Percentiles rank a stretch among this genome's conserved stretches.
These are phyloP conservation scores for Harlomillsia oculata DNA, from an alignment of 1,140 invertebrate species.

Conservation along the genomic window DNA sequence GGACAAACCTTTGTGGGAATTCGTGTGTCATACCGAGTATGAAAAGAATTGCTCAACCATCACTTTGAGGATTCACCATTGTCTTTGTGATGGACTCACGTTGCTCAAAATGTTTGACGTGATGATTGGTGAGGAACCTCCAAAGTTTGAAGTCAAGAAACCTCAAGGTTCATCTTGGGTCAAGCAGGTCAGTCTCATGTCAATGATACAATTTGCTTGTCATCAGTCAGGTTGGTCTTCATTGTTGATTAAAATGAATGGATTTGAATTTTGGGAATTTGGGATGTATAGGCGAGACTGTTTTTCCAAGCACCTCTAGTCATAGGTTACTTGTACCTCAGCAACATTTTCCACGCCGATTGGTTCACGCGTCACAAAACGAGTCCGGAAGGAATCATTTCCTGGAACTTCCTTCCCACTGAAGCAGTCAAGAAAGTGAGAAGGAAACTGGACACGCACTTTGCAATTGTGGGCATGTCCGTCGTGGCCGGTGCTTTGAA, in stretches of 20 bases:
- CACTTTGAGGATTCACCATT: background rate
- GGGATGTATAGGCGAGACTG: background rate
- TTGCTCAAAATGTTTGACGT: background rate
- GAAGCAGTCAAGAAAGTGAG: background rate
- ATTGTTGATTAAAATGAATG: background rate
- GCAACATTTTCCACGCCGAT: background rate
- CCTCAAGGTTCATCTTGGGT: background rate
- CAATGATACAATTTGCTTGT: too few relatives aligned
- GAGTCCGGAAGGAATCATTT: background rate
- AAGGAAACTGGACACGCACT: background rate
- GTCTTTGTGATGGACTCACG: background rate
- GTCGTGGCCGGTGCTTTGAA: background rate
- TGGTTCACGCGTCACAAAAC: background rate
- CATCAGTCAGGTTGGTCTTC: too few relatives aligned
- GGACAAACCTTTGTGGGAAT: background rate
- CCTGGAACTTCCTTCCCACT: background rate
- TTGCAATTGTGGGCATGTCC: background rate
- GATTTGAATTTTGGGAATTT: background rate
- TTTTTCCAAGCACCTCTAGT: background rate
- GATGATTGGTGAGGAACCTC: background rate
- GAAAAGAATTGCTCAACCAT: background rate
- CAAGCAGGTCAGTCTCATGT: background rate
- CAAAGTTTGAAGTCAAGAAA: background rate
- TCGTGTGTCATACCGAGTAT: background rate
- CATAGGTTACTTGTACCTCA: background rate